A percentile compares a stretch with the other conserved stretches of the same genome.
These are phyloP conservation scores for Aramus guarauna DNA, from an alignment of 2,113 vertebrate genomes.

Conservation along the genomic window DNA sequence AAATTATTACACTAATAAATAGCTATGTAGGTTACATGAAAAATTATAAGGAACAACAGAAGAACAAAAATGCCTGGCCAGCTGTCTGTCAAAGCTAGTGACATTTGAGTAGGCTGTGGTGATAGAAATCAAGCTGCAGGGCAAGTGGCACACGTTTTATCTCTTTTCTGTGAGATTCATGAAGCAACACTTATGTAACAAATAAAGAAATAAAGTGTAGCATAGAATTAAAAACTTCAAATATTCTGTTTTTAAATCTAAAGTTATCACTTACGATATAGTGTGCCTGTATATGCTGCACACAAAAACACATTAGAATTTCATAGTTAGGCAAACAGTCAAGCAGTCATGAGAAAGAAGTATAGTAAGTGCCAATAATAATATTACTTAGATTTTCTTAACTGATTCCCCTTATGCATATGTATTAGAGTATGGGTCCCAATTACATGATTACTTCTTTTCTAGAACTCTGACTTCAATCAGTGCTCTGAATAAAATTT, in stretches of 20 bases:
- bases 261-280: background rate
- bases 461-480: background rate
- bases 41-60: background rate
- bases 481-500: background rate
- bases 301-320: background rate
- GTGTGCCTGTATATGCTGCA: background rate
- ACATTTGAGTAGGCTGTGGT: background rate
- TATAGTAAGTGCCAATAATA: background rate
- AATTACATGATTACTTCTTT: background rate
- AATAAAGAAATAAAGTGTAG: background rate
- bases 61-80: background rate
- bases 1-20: background rate
- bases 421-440: background rate
- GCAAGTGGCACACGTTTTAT: background rate
- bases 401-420: background rate
- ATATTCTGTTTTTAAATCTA: background rate
- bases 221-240: background rate
- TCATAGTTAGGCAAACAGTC: background rate
- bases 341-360: background rate
- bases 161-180: background rate
- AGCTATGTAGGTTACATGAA: background rate
- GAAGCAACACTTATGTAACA: background rate
- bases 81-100: background rate
- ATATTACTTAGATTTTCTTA: background rate
- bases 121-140: background rate